These are phyloP conservation scores for Hippoglossus hippoglossus DNA, from an alignment of 2,797 vertebrate genomes.

Conservation along the genomic window DNA sequence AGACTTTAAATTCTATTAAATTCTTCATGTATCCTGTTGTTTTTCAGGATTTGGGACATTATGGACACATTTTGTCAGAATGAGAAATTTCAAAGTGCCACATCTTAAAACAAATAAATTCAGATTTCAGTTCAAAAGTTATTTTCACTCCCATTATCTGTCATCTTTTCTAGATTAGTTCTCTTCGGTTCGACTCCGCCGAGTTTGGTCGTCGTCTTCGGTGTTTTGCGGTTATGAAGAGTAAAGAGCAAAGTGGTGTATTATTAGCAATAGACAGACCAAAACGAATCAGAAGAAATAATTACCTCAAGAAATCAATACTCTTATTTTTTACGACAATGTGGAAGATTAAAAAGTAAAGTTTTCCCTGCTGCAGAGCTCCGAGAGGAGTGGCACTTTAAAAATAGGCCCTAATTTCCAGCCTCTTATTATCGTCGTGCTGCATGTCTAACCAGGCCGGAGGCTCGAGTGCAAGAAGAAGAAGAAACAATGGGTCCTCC, in stretches of 20 bases:
- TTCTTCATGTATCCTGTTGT: too few relatives aligned
- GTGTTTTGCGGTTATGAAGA: constrained; percentile 1
- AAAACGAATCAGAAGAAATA: constrained; percentile 49
- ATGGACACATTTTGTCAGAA: neutral
- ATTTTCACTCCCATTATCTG: neutral
- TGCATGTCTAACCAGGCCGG: constrained; percentile 38
- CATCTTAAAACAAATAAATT: accelerated
- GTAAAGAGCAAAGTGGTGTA: constrained; percentile 30
- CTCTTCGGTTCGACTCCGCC: neutral
- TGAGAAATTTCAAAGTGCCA: neutral
- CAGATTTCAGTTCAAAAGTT: too few relatives aligned
- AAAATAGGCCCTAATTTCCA: constrained; percentile 53
- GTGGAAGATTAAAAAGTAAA: constrained; percentile 59
- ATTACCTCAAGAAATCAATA: constrained; percentile 61
- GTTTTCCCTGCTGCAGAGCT: constrained; percentile 39
- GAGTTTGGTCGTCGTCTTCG: neutral
- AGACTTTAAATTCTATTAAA: too few relatives aligned
- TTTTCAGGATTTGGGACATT: too few relatives aligned
- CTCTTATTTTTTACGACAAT: constrained; percentile 10
- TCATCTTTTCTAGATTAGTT: neutral
- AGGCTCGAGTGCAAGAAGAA: constrained; percentile 47
- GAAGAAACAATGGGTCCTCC: constrained; percentile 48
- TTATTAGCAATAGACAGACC: constrained; percentile 36
- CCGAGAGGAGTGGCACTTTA: constrained; percentile 49
- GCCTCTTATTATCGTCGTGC: constrained; percentile 51